Percentiles rank a stretch among this genome's conserved stretches.
phyloP scores from a whole-genome alignment of 2,888 invertebrate species.

The Lasioglossum pauxillum region DNA sequence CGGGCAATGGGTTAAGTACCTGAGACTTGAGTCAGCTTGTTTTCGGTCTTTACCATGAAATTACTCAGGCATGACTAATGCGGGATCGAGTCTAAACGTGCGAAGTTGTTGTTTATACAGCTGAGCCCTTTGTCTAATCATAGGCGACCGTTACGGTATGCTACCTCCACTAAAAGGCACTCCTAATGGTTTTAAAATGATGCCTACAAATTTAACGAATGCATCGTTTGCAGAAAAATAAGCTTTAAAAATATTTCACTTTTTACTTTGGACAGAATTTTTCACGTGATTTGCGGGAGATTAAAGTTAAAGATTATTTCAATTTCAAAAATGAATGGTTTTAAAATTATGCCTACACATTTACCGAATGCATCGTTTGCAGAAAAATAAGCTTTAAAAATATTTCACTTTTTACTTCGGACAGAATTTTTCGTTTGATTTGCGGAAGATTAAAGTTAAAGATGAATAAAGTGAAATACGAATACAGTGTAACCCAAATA shows the following conservation, averaged over 20 bases:
- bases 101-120: conserved; percentile 16
- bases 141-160: no score
- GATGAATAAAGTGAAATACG: no score
- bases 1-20: conserved; percentile 17
- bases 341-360: neutral
- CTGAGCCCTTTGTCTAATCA: neutral
- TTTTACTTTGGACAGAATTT: neutral
- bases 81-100: neutral
- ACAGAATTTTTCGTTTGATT: neutral
- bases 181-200: neutral
- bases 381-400: neutral
- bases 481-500: neutral
- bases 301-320: neutral
- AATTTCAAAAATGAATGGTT: neutral
- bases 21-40: conserved; percentile 35
- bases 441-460: neutral
- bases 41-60: conserved; percentile 33
- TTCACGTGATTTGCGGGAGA: neutral
- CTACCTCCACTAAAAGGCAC: neutral
- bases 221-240: neutral
- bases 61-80: conserved; percentile 41
- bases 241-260: neutral
- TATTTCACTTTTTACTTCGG: neutral
- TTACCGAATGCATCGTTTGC: neutral
- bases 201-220: neutral